phyloP scores from a whole-genome alignment of 2,888 invertebrate genomes.

The Endomychus coccineus region DNA sequence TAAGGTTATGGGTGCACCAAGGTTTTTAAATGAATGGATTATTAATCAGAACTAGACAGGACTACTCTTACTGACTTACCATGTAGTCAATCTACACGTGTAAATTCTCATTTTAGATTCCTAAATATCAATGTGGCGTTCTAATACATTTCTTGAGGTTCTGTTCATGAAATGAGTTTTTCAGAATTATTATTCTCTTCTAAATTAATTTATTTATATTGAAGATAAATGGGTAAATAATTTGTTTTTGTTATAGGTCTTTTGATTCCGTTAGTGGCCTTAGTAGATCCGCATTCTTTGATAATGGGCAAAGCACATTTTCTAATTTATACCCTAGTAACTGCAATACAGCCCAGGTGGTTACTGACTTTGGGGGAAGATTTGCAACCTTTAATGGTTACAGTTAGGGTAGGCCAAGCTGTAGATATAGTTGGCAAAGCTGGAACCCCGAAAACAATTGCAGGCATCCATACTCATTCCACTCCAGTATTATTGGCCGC shows the following conservation, averaged over 20 bases:
- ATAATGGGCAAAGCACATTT: slow-evolving; percentile 91
- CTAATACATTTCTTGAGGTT: no score
- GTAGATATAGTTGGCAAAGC: slow-evolving; percentile 99
- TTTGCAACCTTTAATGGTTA: slow-evolving; percentile 81
- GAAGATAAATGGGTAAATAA: no score
- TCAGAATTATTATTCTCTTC: no score
- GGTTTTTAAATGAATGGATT: no score
- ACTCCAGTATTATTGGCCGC: slow-evolving; percentile 93
- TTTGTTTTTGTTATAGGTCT: slow-evolving; percentile 36
- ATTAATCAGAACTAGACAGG: no score
- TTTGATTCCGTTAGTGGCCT: slow-evolving; percentile 32
- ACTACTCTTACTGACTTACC: no score
- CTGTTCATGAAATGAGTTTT: no score
- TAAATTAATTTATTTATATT: no score
- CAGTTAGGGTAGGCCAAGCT: slow-evolving; percentile 88
- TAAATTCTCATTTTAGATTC: no score
- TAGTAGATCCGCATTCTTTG: slow-evolving; percentile 35
- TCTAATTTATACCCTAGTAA: slow-evolving; percentile 83
- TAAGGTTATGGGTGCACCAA: no score
- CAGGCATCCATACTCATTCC: slow-evolving; percentile 98
- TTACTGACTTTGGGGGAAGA: slow-evolving; percentile 93
- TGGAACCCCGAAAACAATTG: slow-evolving; percentile 98
- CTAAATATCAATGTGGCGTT: no score
- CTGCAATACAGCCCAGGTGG: slow-evolving; percentile 98
- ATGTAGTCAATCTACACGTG: no score